A percentile compares a stretch with the other conserved stretches of the same genome.
phyloP scores from a whole-genome alignment of 2,113 vertebrate species.

The Gnathonemus echidnorhynchus region DNA sequence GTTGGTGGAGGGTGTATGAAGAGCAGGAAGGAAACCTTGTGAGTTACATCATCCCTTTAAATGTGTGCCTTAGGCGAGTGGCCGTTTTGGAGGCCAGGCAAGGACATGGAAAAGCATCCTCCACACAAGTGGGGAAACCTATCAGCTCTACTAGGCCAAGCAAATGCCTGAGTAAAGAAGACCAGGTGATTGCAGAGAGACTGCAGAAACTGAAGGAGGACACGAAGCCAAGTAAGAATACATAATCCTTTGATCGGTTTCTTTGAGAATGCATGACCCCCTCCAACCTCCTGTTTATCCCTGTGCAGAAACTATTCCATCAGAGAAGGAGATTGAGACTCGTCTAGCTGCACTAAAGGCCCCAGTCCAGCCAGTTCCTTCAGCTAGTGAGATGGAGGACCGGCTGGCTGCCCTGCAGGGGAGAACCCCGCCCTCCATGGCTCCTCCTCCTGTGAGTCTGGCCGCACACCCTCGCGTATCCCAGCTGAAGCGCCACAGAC shows the following conservation, averaged over 20 bases:
- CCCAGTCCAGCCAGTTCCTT: slow-evolving; percentile 60
- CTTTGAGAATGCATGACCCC: background rate
- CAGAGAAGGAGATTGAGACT: slow-evolving; percentile 80
- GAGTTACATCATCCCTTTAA: background rate
- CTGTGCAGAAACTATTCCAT: slow-evolving; percentile 69
- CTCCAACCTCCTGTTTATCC: background rate
- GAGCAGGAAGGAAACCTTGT: background rate
- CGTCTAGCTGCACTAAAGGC: slow-evolving; percentile 78
- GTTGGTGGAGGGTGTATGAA: background rate
- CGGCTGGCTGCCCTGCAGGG: slow-evolving; percentile 76
- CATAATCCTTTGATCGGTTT: background rate
- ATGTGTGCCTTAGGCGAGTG: slow-evolving; percentile 65
- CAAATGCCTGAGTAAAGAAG: slow-evolving; percentile 69
- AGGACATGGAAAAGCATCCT: slow-evolving; percentile 44
- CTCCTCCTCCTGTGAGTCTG: slow-evolving; percentile 62
- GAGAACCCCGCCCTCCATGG: slow-evolving; percentile 58
- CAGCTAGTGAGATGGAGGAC: slow-evolving; percentile 74
- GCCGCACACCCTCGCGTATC: background rate
- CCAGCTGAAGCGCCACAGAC: background rate
- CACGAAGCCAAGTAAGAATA: slow-evolving; percentile 69
- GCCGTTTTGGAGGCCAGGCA: slow-evolving; percentile 82
- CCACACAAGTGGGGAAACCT: slow-evolving; percentile 36
- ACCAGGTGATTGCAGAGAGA: slow-evolving; percentile 78
- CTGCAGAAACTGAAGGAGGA: slow-evolving; percentile 82
- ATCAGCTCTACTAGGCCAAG: slow-evolving; percentile 32